A percentile compares a stretch with the other conserved stretches of the same genome.
Evolutionary conservation across 1,140 invertebrate genomes (phyloP).

Genomic region (Galleria mellonella): DNA sequence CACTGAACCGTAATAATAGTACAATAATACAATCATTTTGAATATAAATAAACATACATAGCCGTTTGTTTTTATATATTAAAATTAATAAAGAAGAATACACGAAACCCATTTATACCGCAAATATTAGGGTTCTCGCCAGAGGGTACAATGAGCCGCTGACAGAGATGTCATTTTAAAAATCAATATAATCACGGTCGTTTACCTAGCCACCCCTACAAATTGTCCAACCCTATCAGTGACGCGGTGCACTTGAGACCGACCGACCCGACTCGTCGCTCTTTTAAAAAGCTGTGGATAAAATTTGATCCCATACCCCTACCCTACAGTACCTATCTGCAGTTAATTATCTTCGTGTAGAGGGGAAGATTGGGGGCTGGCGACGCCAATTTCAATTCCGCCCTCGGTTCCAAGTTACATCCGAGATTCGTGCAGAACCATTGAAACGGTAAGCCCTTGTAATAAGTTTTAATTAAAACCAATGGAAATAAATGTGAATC

Average conservation of each 20-base stretch:
- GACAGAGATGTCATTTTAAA: slow-evolving; percentile 40
- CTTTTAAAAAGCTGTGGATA: slow-evolving; percentile 59
- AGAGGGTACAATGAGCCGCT: slow-evolving; percentile 7
- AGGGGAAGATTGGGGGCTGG: slow-evolving; percentile 46
- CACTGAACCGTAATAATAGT: not conserved
- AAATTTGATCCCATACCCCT: slow-evolving; percentile 55
- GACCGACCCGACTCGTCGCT: slow-evolving; percentile 30
- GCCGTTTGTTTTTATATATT: too few relatives aligned
- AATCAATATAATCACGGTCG: slow-evolving; percentile 65
- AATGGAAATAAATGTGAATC: slow-evolving; percentile 22
- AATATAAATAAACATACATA: too few relatives aligned
- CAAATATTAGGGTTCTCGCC: not conserved
- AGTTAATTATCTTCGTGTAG: slow-evolving; percentile 64
- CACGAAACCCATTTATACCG: not conserved
- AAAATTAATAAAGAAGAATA: not conserved
- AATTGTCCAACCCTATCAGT: slow-evolving; percentile 60
- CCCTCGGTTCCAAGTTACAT: slow-evolving; percentile 24
- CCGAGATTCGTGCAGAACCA: slow-evolving; percentile 39
- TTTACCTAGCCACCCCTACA: slow-evolving; percentile 55
- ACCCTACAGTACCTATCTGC: slow-evolving; percentile 50
- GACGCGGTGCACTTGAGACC: slow-evolving; percentile 30
- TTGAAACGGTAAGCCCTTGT: slow-evolving; percentile 40
- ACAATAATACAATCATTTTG: not conserved
- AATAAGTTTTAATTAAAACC: slow-evolving; percentile 66
- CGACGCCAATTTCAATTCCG: slow-evolving; percentile 48